These are phyloP conservation scores for Enteromius treurensis DNA, from an alignment of 2,797 vertebrate species.

Conservation along the genomic window DNA sequence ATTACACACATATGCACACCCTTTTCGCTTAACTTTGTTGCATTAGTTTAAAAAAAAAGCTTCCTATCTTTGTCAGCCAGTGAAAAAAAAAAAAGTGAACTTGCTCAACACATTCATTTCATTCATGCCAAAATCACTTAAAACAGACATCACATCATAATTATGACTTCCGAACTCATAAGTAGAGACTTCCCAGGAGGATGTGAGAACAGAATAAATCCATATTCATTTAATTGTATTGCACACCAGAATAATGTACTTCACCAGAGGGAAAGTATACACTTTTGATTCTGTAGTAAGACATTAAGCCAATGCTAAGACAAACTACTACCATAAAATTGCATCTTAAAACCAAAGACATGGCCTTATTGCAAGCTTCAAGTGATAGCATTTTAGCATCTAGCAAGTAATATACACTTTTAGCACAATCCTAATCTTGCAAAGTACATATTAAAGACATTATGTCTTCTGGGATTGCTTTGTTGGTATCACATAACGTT, in stretches of 20 bases:
- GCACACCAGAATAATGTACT: background rate
- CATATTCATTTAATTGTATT: background rate
- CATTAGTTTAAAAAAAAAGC: background rate
- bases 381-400: background rate
- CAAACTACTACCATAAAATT: background rate
- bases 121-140: slow-evolving; percentile 8
- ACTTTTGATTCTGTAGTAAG: background rate
- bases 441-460: background rate
- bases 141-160: slow-evolving; percentile 6
- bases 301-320: background rate
- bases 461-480: background rate
- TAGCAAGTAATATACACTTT: background rate
- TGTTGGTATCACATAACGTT: slow-evolving; percentile 26
- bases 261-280: background rate
- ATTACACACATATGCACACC: background rate
- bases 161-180: slow-evolving; percentile 1
- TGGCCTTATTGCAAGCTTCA: background rate
- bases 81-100: background rate
- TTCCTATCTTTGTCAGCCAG: background rate
- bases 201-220: background rate
- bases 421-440: background rate
- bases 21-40: slow-evolving; percentile 11
- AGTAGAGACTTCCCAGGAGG: background rate
- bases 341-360: background rate
- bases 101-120: background rate